These are phyloP conservation scores for Nematostella vectensis DNA, from an alignment of 92 coral and sea anemone genomes.

Conservation along the genomic window DNA sequence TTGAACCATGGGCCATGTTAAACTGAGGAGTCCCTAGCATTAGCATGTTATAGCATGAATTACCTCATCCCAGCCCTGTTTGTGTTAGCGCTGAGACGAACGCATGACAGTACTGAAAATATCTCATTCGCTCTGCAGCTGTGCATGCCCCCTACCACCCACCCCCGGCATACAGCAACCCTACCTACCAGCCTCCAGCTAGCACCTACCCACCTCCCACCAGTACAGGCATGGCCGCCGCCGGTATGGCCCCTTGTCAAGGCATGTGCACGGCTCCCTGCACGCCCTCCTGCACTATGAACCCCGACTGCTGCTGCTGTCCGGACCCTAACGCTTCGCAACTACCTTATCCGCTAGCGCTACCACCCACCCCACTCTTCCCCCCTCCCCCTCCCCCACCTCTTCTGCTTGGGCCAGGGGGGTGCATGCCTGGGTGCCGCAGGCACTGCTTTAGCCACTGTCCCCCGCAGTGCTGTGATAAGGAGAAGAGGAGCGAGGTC, in stretches of 20 bases:
- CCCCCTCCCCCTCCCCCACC: slow-evolving; percentile 25
- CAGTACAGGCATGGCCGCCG: slow-evolving; percentile 7
- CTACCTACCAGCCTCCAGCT: not conserved
- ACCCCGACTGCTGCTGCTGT: slow-evolving; percentile 78
- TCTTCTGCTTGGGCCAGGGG: slow-evolving; percentile 27
- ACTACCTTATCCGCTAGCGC: slow-evolving; percentile 16
- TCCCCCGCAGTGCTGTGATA: slow-evolving; percentile 73
- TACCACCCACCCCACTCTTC: slow-evolving; percentile 17
- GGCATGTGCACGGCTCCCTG: slow-evolving; percentile 74
- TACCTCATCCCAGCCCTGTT: no score
- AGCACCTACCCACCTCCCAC: slow-evolving; percentile 1
- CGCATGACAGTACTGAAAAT: no score
- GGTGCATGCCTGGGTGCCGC: slow-evolving; percentile 53
- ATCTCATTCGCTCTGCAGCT: no score
- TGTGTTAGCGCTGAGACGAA: no score
- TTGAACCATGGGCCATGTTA: no score
- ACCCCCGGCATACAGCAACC: not conserved
- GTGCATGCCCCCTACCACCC: slow-evolving; percentile 12
- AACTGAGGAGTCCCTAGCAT: no score
- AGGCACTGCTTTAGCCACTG: slow-evolving; percentile 70
- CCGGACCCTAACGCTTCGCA: slow-evolving; percentile 40
- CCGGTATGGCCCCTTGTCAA: slow-evolving; percentile 64
- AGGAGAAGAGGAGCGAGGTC: slow-evolving; percentile 55
- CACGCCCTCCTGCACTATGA: slow-evolving; percentile 38
- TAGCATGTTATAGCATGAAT: no score